Percentiles rank a stretch among this genome's conserved stretches.
Evolutionary conservation across 2,888 invertebrate species (phyloP).

Genomic region (Callosobruchus maculatus): DNA sequence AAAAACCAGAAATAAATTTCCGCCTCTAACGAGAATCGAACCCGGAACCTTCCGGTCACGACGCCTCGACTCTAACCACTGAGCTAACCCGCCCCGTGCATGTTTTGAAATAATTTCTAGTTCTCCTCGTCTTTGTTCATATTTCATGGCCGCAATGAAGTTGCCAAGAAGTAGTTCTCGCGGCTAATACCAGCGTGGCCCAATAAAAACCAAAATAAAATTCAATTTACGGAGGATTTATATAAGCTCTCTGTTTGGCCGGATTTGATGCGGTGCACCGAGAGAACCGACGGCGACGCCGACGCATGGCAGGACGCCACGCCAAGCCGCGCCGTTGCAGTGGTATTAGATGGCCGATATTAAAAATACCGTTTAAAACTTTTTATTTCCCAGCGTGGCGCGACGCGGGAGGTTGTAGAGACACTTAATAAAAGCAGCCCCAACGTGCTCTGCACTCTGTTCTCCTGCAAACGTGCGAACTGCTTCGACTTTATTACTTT

Average conservation of each 20-base stretch:
- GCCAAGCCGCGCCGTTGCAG: neutral
- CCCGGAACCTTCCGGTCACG: too few species aligned
- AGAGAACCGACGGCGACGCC: neutral
- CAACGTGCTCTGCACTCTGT: neutral
- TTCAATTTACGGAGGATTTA: neutral
- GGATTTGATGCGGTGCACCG: neutral
- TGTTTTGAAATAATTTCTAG: too few species aligned
- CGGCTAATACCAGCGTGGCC: neutral
- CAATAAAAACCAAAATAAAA: neutral
- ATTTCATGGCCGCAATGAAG: too few species aligned
- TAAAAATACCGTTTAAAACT: neutral
- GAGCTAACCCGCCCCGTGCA: too few species aligned
- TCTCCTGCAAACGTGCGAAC: neutral
- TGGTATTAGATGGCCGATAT: neutral
- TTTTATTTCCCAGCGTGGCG: neutral
- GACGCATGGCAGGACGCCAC: too few species aligned
- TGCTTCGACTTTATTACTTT: neutral
- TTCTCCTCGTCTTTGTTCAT: too few species aligned
- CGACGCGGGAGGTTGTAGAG: neutral
- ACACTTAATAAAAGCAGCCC: neutral
- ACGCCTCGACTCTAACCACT: too few species aligned
- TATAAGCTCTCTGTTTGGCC: neutral
- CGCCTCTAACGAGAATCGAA: too few species aligned
- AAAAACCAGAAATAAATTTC: too few species aligned
- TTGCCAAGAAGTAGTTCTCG: neutral